phyloP scores from a whole-genome alignment of 2,888 invertebrate genomes.

The Mechanitis mazaeus region DNA sequence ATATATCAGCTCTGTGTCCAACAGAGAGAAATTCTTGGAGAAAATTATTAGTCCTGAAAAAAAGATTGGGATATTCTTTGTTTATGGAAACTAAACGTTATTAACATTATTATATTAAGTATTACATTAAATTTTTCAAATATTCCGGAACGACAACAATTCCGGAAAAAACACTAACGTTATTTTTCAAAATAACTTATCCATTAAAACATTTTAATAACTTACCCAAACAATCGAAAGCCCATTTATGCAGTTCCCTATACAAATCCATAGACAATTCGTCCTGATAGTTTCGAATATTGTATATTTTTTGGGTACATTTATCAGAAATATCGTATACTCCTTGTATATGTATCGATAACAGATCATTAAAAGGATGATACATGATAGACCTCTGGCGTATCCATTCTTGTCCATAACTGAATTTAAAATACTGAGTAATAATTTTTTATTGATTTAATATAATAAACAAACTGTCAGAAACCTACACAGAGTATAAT shows the following conservation, averaged over 20 bases:
- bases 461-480: conserved; percentile 1
- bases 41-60: conserved; percentile 62
- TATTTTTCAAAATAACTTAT: background rate
- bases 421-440: conserved; percentile 33
- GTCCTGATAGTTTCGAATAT: conserved; percentile 78
- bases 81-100: too few relatives aligned
- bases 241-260: conserved; percentile 81
- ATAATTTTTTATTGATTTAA: background rate
- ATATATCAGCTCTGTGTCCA: conserved; percentile 69
- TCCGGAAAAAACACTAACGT: too few relatives aligned
- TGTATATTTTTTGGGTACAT: conserved; percentile 64
- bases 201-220: background rate
- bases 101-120: too few relatives aligned
- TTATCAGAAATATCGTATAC: conserved; percentile 55
- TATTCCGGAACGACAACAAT: too few relatives aligned
- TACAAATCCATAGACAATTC: conserved; percentile 77
- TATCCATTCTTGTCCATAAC: conserved; percentile 78
- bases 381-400: conserved; percentile 71
- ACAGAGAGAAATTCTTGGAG: conserved; percentile 78
- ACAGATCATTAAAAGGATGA: conserved; percentile 58
- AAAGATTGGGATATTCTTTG: background rate
- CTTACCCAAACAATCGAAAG: conserved; percentile 79
- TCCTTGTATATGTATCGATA: conserved; percentile 55
- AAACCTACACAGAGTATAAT: conserved; percentile 75
- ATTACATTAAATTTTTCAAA: background rate